Evolutionary conservation across 2,113 vertebrate species (phyloP).

Genomic region (Rhipidura dahli): DNA sequence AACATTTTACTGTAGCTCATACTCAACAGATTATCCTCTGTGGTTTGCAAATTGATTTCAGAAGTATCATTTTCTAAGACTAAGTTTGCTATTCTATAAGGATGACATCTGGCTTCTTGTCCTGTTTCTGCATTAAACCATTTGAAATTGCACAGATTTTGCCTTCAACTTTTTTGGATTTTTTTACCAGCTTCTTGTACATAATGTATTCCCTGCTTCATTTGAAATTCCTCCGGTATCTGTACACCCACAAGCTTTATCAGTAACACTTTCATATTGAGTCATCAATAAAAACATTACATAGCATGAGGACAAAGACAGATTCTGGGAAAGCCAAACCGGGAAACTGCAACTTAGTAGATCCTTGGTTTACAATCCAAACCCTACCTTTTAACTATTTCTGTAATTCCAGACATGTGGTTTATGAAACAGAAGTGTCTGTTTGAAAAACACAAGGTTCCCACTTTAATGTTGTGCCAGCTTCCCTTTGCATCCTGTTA

Average conservation of each 20-base stretch:
- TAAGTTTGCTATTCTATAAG: neutral
- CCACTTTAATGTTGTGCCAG: neutral
- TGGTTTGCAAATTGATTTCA: slow-evolving; percentile 8
- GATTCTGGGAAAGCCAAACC: slow-evolving; percentile 3
- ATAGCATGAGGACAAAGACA: neutral
- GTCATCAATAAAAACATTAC: slow-evolving; percentile 16
- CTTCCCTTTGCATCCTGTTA: neutral
- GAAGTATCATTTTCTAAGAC: neutral
- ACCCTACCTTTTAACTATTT: neutral
- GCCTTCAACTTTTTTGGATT: neutral
- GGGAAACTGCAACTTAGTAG: neutral
- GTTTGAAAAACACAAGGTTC: neutral
- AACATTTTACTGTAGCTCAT: neutral
- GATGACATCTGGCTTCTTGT: neutral
- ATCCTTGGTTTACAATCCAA: neutral
- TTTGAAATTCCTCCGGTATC: neutral
- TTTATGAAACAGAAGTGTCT: neutral
- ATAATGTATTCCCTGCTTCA: neutral
- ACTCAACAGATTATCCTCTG: neutral
- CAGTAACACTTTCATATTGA: neutral
- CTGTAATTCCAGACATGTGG: neutral
- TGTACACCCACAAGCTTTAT: slow-evolving; percentile 8
- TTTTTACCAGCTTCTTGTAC: neutral
- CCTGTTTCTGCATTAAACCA: neutral
- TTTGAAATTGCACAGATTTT: neutral